phyloP scores from a whole-genome alignment of 2,797 vertebrate species.

The Siniperca obscura region DNA sequence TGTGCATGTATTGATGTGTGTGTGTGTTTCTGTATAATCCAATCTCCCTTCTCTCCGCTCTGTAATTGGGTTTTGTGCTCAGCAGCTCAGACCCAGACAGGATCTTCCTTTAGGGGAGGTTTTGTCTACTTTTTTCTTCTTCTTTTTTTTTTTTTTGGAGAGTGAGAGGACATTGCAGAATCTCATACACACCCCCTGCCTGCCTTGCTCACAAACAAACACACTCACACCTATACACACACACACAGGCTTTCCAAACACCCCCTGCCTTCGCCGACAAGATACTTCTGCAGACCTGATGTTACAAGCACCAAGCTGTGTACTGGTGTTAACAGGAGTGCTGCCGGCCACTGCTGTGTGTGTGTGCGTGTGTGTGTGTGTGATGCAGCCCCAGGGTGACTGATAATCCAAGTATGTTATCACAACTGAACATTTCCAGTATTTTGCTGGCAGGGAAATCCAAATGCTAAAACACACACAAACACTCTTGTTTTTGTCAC shows the following conservation, averaged over 20 bases:
- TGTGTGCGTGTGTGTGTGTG: slow-evolving; percentile 31
- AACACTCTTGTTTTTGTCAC: not conserved
- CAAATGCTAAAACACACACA: not conserved
- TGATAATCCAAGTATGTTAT: slow-evolving; percentile 50
- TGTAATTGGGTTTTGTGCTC: slow-evolving; percentile 61
- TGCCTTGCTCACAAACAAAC: slow-evolving; percentile 3
- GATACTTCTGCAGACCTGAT: slow-evolving; percentile 26
- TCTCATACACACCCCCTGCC: not conserved
- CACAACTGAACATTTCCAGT: slow-evolving; percentile 45
- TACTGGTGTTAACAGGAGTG: slow-evolving; percentile 39
- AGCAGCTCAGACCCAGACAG: slow-evolving; percentile 26
- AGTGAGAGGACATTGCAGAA: not conserved
- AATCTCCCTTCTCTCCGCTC: slow-evolving; percentile 43
- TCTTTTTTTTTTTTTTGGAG: slow-evolving; percentile 14
- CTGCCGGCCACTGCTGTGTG: not conserved
- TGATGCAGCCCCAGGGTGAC: slow-evolving; percentile 23
- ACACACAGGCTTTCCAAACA: slow-evolving; percentile 6
- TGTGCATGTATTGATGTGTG: not conserved
- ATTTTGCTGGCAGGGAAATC: slow-evolving; percentile 17
- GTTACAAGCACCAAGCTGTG: slow-evolving; percentile 56
- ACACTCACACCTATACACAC: slow-evolving; percentile 1
- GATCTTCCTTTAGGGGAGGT: slow-evolving; percentile 39
- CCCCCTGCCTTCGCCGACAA: slow-evolving; percentile 3
- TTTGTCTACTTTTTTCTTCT: slow-evolving; percentile 20
- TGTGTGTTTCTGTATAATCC: slow-evolving; percentile 35